A percentile compares a stretch with the other conserved stretches of the same genome.
phyloP scores from a whole-genome alignment of 2,797 vertebrate genomes.

The Sebastes reedi region DNA sequence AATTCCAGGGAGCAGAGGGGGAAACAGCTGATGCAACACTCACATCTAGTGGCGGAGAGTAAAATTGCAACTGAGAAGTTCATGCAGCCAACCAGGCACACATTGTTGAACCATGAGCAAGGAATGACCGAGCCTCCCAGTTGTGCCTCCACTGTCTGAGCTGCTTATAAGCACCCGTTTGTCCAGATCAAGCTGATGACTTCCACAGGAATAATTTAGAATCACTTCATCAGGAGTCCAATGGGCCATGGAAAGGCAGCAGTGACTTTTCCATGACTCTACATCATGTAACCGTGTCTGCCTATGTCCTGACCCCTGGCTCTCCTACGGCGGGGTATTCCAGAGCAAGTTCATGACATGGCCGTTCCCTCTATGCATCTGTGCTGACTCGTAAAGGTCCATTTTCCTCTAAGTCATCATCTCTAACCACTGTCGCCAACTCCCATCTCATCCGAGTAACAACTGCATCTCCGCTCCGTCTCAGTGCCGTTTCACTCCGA shows the following conservation, averaged over 20 bases:
- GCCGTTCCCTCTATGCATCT: slow-evolving; percentile 43
- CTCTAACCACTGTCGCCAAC: slow-evolving; percentile 49
- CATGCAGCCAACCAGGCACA: not conserved
- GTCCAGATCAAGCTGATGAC: slow-evolving; percentile 58
- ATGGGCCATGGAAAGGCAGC: slow-evolving; percentile 47
- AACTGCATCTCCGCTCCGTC: slow-evolving; percentile 39
- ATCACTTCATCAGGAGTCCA: slow-evolving; percentile 62
- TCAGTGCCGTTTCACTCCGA: slow-evolving; percentile 21
- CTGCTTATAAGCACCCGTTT: slow-evolving; percentile 28
- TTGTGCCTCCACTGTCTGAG: slow-evolving; percentile 34
- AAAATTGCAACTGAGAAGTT: slow-evolving; percentile 24
- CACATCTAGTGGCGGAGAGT: slow-evolving; percentile 68
- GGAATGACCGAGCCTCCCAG: slow-evolving; percentile 12
- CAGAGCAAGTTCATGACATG: slow-evolving; percentile 65
- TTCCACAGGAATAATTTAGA: slow-evolving; percentile 66
- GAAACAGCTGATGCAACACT: slow-evolving; percentile 64
- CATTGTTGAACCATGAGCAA: slow-evolving; percentile 16
- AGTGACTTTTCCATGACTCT: slow-evolving; percentile 65
- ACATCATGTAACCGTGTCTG: slow-evolving; percentile 35
- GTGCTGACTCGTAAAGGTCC: slow-evolving; percentile 53
- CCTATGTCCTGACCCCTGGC: slow-evolving; percentile 50
- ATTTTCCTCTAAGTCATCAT: slow-evolving; percentile 62
- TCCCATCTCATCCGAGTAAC: slow-evolving; percentile 35
- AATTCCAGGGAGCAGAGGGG: not conserved
- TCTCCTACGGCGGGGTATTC: slow-evolving; percentile 42